Conservation (phyloP, 2,888 invertebrate species). For the Drosophila melanocephala region DNA sequence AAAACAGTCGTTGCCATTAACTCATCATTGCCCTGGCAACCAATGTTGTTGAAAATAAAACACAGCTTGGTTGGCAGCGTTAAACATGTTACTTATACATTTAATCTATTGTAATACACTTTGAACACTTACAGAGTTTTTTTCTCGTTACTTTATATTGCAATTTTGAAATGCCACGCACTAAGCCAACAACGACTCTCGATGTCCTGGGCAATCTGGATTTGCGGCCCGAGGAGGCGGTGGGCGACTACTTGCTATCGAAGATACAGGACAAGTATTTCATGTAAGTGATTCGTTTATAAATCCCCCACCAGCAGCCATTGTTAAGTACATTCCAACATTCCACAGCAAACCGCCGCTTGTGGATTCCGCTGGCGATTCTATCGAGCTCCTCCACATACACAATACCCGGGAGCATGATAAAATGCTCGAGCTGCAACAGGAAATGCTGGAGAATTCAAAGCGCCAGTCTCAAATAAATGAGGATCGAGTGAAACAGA, state of each 20-base stretch:
- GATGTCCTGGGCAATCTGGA: conserved; percentile 84
- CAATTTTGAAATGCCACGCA: conserved; percentile 80
- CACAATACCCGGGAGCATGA: conserved; percentile 83
- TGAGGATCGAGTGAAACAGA: conserved; percentile 70
- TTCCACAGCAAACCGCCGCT: conserved; percentile 81
- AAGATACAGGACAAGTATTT: conserved; percentile 78
- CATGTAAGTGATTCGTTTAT: conserved; percentile 63
- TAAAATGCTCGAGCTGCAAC: conserved; percentile 79
- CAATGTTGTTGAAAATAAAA: conserved; percentile 1
- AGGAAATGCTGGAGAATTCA: conserved; percentile 79
- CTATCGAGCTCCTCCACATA: conserved; percentile 82
- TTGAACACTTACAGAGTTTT: conserved; percentile 1
- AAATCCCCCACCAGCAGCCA: background rate
- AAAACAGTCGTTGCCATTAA: conserved; percentile 13
- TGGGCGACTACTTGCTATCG: conserved; percentile 81
- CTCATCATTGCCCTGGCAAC: conserved; percentile 22
- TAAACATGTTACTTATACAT: conserved; percentile 12
- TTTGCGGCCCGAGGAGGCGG: conserved; percentile 82
- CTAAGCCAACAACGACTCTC: conserved; percentile 82
- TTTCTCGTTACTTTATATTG: conserved; percentile 4
- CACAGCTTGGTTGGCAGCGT: conserved; percentile 1
- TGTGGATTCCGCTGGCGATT: conserved; percentile 83
- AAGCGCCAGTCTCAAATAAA: conserved; percentile 76
- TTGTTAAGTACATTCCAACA: background rate
- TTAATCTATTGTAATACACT: conserved; percentile 8